Conservation (phyloP, 1,140 invertebrate genomes). For the Temnothorax nylanderi region DNA sequence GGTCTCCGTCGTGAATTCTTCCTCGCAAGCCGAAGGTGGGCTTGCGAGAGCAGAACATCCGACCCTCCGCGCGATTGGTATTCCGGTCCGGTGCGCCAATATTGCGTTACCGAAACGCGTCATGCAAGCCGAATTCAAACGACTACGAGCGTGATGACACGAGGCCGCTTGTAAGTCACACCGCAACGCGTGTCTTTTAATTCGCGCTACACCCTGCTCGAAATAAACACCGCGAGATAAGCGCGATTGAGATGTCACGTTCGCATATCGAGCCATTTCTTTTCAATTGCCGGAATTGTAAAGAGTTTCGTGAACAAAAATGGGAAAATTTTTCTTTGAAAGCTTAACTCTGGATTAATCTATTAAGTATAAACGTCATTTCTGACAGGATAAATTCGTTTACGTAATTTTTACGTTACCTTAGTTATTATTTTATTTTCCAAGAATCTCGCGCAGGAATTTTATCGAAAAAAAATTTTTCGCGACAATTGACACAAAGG, state of each 20-base stretch:
- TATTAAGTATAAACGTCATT: neutral
- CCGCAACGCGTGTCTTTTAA: constrained; percentile 80
- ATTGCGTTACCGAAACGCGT: constrained; percentile 85
- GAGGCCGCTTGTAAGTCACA: constrained; percentile 81
- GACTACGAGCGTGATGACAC: constrained; percentile 67
- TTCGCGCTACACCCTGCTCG: constrained; percentile 68
- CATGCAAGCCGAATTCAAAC: constrained; percentile 79
- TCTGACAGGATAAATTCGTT: neutral
- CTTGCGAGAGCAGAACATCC: constrained; percentile 59
- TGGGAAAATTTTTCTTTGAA: neutral
- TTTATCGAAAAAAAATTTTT: constrained; percentile 6
- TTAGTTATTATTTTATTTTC: neutral
- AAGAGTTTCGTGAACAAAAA: neutral
- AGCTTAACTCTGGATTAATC: neutral
- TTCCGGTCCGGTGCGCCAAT: constrained; percentile 82
- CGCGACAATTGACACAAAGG: neutral
- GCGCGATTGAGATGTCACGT: constrained; percentile 54
- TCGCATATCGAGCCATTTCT: constrained; percentile 18
- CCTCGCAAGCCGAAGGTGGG: constrained; percentile 54
- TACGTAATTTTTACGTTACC: neutral
- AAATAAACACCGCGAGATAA: constrained; percentile 63
- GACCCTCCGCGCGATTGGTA: constrained; percentile 79
- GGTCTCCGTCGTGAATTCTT: constrained; percentile 35
- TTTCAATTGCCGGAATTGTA: constrained; percentile 48
- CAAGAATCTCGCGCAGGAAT: neutral